phyloP scores from a whole-genome alignment of 2,113 vertebrate genomes.

The Dryoscopus gambensis region DNA sequence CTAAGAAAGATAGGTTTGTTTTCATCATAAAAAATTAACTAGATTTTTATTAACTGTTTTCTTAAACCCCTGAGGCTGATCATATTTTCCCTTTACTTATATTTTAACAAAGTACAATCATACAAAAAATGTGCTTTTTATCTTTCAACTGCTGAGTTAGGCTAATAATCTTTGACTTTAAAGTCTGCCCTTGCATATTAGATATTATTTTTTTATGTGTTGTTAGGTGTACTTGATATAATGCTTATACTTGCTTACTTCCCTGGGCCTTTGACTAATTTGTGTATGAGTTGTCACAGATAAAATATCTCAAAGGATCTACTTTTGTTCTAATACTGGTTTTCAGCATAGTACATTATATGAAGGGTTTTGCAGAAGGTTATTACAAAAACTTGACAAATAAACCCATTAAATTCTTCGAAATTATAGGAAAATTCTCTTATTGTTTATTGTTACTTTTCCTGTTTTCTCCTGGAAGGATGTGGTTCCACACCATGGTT shows the following conservation, averaged over 20 bases:
- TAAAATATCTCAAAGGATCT: neutral
- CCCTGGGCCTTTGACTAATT: neutral
- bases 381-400: neutral
- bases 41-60: constrained; percentile 50
- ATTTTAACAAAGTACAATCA: neutral
- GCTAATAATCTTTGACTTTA: neutral
- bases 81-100: neutral
- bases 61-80: neutral
- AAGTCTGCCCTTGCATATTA: neutral
- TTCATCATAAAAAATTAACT: neutral
- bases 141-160: neutral
- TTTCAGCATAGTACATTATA: neutral
- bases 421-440: neutral
- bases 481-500: neutral
- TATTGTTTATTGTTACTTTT: neutral
- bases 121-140: neutral
- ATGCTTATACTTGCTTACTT: neutral
- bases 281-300: neutral
- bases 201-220: neutral
- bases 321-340: neutral
- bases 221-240: neutral
- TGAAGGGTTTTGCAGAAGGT: neutral
- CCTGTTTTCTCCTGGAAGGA: neutral
- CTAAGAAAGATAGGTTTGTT: constrained; percentile 32
- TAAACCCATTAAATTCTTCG: neutral